These are phyloP conservation scores for Meloidogyne floridensis DNA, from an alignment of 1,140 invertebrate species.

Conservation along the genomic window DNA sequence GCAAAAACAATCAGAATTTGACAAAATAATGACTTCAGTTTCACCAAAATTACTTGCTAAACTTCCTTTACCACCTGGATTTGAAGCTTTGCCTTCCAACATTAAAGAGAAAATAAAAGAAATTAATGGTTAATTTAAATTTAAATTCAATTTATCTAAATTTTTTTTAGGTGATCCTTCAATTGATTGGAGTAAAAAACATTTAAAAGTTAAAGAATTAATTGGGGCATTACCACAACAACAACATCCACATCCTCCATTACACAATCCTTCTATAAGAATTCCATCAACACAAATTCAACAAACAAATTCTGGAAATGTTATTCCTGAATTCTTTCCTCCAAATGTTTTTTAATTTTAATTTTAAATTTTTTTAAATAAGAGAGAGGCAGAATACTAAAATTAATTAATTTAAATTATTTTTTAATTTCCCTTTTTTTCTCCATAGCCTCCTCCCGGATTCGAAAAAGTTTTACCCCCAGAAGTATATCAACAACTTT, in stretches of 20 bases:
- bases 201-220: conserved; percentile 24
- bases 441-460: conserved; percentile 43
- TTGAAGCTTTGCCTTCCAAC: conserved; percentile 35
- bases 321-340: conserved; percentile 27
- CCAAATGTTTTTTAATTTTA: conserved; percentile 28
- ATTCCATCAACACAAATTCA: background rate
- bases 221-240: conserved; percentile 41
- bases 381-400: background rate
- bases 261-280: conserved; percentile 1
- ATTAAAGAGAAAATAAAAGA: conserved; percentile 33
- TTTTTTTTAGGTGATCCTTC: background rate
- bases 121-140: conserved; percentile 31
- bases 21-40: conserved; percentile 42
- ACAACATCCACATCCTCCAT: background rate
- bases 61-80: conserved; percentile 43
- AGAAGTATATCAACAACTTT: conserved; percentile 38
- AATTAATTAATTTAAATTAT: background rate
- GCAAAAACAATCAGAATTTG: conserved; percentile 42
- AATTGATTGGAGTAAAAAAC: background rate
- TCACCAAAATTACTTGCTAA: conserved; percentile 37
- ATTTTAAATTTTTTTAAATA: background rate
- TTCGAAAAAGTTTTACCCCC: conserved; percentile 43
- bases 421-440: conserved; percentile 12
- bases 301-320: too few relatives aligned
- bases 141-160: background rate